Evolutionary conservation across 2,888 invertebrate species (phyloP), one percentile per base, ranked within the genome.

Genomic region (Incurvaria masculella): DNA sequence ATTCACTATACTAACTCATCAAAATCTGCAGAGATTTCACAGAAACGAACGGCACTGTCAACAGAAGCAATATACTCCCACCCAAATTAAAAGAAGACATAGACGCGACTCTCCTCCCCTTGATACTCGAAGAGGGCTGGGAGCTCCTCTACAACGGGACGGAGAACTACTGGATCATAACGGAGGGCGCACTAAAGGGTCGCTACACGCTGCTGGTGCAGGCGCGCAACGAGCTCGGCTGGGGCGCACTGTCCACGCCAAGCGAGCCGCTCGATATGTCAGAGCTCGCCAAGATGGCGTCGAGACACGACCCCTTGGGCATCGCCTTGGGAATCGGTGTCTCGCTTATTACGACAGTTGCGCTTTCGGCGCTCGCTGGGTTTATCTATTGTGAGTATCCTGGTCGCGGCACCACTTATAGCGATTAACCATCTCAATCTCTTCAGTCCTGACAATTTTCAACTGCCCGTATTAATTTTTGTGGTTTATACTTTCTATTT

Each of bases 121-220:
- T 67, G 55, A 72, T 70, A 56, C 52, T 65, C 48, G 75, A 80
- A 3, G 86, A 86, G 57, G 85, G 86, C 41, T 68, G 81, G 3
- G 67, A 76, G 52, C 62, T 79, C 4, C 61, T 87, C 46, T 91
- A 92, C 60, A 92, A 91, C 60, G 93, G 91, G 55, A 85, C 63
- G 85, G 87, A 92, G 42, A 84, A 87, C 51, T 88, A 88, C 61
- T 96, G 94, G 89, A 83, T 91, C 51, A 85, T 94, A 21, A 81
- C 82, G 10, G 85, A 85, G 16, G 70, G 86, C 46, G 80, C 81
- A 47, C 79, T 81, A 19, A 82, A 83, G 50, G 71, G 81, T 20
- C 78, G 83, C 44, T 87, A 89, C 57, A 73, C 81, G 47, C 92
- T 92, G 62, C 81, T 89, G 10, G 91, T 92, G 44, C 83, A 87